These are phyloP conservation scores for Venustoraphidia nigricollis DNA, from an alignment of 2,888 invertebrate genomes.

Conservation along the genomic window DNA sequence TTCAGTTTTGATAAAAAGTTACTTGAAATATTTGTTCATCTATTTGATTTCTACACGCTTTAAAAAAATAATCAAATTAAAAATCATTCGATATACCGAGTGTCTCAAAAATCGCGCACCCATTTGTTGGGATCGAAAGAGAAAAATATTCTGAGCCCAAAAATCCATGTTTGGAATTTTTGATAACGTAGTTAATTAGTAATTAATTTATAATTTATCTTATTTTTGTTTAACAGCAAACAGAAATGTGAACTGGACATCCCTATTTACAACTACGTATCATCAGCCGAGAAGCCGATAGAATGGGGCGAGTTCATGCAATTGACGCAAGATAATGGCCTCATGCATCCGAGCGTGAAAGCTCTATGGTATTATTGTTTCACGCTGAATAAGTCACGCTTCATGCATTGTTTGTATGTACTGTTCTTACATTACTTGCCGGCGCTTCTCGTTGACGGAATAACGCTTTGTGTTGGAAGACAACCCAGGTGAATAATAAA, in stretches of 20 bases:
- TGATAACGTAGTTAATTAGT: too few species aligned
- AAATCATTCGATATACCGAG: too few species aligned
- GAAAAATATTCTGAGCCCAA: too few species aligned
- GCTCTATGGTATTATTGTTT: conserved; percentile 58
- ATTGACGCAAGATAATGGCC: conserved; percentile 37
- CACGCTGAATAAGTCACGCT: conserved; percentile 41
- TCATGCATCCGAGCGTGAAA: conserved; percentile 39
- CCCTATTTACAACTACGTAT: conserved; percentile 77
- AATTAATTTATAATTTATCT: too few species aligned
- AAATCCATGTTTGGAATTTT: too few species aligned
- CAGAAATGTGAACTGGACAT: conserved; percentile 22
- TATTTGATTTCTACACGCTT: too few species aligned
- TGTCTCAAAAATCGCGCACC: too few species aligned
- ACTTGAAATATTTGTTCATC: too few species aligned
- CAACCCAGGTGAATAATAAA: conserved; percentile 36
- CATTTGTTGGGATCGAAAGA: too few species aligned
- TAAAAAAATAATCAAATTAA: too few species aligned
- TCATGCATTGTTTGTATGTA: conserved; percentile 39
- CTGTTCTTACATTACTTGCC: conserved; percentile 52
- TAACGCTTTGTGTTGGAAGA: conserved; percentile 37
- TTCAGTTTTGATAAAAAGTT: too few species aligned
- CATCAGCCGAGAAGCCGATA: conserved; percentile 67
- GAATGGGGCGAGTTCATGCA: conserved; percentile 58
- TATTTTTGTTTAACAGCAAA: neutral
- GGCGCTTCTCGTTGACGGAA: conserved; percentile 42